Evolutionary conservation across 2,888 invertebrate genomes (phyloP), one percentile per base, ranked within the genome.

Genomic region (Brachyptera risi): DNA sequence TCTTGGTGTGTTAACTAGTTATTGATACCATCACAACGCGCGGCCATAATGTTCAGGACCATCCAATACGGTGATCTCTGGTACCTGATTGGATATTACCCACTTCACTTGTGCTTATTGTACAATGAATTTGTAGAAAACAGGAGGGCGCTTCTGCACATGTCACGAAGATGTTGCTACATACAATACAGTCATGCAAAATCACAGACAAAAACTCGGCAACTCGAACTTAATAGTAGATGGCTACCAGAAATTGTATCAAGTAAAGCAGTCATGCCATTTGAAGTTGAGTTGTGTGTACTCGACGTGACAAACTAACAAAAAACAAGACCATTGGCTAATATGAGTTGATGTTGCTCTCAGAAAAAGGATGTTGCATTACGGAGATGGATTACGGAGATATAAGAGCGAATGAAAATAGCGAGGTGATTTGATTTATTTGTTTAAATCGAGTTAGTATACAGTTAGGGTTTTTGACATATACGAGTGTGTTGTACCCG

Each of bases 371-470:
- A n/a, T n/a, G n/a, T n/a, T n/a, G n/a, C n/a, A n/a, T n/a, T n/a
- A n/a, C n/a, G n/a, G n/a, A n/a, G n/a, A n/a, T n/a, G n/a, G n/a
- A n/a, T n/a, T 7, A 11, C 31, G 5, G 31, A 7, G 31, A 11
- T 5, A 31, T 31, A 5, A 7, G 26, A 3, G 31, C 26, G 37
- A 37, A 11, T 11, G 37, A 37, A 35, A 54, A 54, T 54, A 37
- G 17, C 54, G 21, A 54, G 35, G 54, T 54, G 54, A 54, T 54
- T 54, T 38, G 35, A 54, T 54, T 37, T 37, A 54, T 37, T 54
- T 35, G 23, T 35, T n/a, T 59, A 59, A 63, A 65, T 63, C 63
- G 65, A 60, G 65, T 61, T 58, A 49, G n/a, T n/a, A n/a, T n/a
- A 60, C 57, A 17, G 44, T 37, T 51, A 17, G 59, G 26, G 35